phyloP scores from a whole-genome alignment of 2,888 invertebrate genomes.

The Pollenia angustigena region DNA sequence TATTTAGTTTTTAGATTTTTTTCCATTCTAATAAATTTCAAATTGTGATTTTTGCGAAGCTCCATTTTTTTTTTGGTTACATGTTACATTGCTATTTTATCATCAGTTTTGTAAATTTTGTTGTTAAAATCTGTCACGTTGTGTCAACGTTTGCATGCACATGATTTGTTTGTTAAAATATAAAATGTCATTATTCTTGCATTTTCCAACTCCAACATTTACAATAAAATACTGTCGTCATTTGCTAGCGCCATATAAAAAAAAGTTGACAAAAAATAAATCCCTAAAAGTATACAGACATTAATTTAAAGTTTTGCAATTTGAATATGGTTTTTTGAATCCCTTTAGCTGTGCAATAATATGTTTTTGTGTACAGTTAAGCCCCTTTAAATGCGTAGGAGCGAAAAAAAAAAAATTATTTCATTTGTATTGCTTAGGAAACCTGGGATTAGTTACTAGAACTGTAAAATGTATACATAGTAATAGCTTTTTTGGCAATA shows the following conservation, averaged over 20 bases:
- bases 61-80: neutral
- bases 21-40: conserved; percentile 27
- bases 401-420: no score
- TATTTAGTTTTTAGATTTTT: neutral
- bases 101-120: neutral
- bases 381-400: neutral
- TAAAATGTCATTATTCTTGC: conserved; percentile 37
- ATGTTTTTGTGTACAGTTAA: neutral
- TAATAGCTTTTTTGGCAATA: no score
- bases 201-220: conserved; percentile 26
- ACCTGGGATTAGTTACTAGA: no score
- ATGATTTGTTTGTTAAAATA: conserved; percentile 54
- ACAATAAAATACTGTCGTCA: conserved; percentile 28
- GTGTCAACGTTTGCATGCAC: conserved; percentile 56
- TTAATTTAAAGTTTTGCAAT: conserved; percentile 13
- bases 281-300: conserved; percentile 1
- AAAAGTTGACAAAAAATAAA: conserved; percentile 3
- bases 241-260: conserved; percentile 4
- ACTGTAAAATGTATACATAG: no score
- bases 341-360: conserved; percentile 19
- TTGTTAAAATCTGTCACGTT: conserved; percentile 67
- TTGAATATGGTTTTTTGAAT: neutral
- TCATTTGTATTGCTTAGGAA: no score
- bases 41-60: neutral
- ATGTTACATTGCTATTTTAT: conserved; percentile 14